phyloP scores from a whole-genome alignment of 2,888 invertebrate genomes.

The Coelogynopora nodosa region DNA sequence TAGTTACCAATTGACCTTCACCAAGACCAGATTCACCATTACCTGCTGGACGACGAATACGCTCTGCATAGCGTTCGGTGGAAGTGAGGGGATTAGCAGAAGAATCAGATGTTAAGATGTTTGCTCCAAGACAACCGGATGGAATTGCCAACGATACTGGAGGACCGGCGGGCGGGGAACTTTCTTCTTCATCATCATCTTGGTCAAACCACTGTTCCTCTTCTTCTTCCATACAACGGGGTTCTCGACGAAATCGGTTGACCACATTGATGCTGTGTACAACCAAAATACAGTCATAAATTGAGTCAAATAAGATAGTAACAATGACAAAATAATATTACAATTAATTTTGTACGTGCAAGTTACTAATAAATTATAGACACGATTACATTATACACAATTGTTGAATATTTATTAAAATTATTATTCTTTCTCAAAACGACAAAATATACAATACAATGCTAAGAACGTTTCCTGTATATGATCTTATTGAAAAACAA shows the following conservation, averaged over 20 bases:
- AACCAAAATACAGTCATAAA: background rate
- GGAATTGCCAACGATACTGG: background rate
- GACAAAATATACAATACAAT: no score
- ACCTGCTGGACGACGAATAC: background rate
- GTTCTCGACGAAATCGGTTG: conserved; percentile 79
- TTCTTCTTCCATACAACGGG: conserved; percentile 87
- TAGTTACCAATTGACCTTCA: background rate
- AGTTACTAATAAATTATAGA: no score
- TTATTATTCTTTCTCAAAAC: no score
- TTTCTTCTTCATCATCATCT: conserved; percentile 69
- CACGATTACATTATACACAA: no score
- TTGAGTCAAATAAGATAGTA: background rate
- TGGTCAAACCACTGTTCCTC: conserved; percentile 99
- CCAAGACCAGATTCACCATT: background rate
- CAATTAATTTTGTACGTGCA: background rate
- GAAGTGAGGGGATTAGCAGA: background rate
- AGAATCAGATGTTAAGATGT: background rate
- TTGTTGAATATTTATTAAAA: no score
- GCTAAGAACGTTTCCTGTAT: no score
- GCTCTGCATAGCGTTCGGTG: background rate
- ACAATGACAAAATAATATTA: background rate
- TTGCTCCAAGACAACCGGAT: background rate
- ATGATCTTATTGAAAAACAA: no score
- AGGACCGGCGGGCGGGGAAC: conserved; percentile 1
- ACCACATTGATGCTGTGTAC: background rate